Evolutionary conservation across 2,113 vertebrate genomes (phyloP), one percentile per base, ranked within the genome.

Genomic region (Psittacula cyanocephala): DNA sequence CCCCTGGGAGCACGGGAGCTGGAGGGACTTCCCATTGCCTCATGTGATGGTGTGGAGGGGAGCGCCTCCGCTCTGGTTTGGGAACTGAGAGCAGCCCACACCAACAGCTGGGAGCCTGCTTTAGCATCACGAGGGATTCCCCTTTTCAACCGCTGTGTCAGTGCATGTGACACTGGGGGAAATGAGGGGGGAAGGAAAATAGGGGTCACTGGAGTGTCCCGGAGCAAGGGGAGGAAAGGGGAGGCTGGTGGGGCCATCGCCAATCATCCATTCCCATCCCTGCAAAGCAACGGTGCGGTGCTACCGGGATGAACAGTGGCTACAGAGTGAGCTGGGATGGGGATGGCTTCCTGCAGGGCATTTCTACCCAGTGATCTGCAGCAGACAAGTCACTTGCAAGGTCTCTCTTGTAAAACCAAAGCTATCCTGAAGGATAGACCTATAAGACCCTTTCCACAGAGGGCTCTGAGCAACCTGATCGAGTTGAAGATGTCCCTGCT

Each of bases 21-120:
- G 76, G 35, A 64, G 95, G 93, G 93, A 88, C 90, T 96, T 93
- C 88, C 95, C 93, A 68, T 79, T 1, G 19, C 37, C 80, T 86
- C 81, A 63, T 59, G 20, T 63, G 88, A 59, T 3, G 2, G 64
- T 0, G 6, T 0, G 41, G 39, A n/a, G n/a, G 39, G 57, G 23
- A 91, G 28, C 2, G 4, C 8, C 52, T 72, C 52, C 3, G 52
- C 84, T 46, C 59, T 27, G 3, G 69, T 91, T 89, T 55, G 63
- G 94, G 88, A 91, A 82, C 81, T 0, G 28, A 91, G 85, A 81
- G 20, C 1, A 15, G 29, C 24, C 84, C 14, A 13, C 33, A 67
- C 62, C 65, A 70, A 75, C 3, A 7, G 6, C 3, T 2, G 10
- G 39, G 50, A 47, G 11, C 29, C 63, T 3, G 31, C 13, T 31